Conservation (phyloP, 2,113 vertebrate species). For the Leucoraja erinaceus region DNA sequence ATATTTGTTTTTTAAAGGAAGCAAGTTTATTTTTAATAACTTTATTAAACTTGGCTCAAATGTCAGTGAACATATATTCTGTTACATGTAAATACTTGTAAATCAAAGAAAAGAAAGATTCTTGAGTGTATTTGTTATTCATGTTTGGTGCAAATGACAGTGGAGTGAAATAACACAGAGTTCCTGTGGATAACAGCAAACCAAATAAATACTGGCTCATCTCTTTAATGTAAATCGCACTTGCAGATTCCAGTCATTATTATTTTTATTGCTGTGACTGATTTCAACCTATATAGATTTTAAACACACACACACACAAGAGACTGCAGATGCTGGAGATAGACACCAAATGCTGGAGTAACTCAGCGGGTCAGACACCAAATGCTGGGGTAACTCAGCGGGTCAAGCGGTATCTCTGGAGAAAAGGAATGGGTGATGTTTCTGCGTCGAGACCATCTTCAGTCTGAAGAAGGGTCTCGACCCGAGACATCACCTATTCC, state of each 20-base stretch:
- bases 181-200: conserved; percentile 31
- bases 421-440: no score
- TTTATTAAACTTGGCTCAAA: conserved; percentile 38
- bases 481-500: no score
- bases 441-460: no score
- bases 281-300: neutral
- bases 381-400: no score
- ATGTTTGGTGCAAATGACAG: conserved; percentile 21
- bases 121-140: conserved; percentile 33
- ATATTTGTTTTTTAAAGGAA: conserved; percentile 38
- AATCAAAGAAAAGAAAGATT: conserved; percentile 31
- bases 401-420: no score
- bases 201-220: conserved; percentile 37
- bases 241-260: neutral
- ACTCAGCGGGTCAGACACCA: no score
- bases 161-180: conserved; percentile 25
- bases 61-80: conserved; percentile 38
- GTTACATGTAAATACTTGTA: conserved; percentile 34
- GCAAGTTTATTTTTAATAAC: conserved; percentile 39
- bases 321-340: no score
- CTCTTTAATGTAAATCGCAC: conserved; percentile 30
- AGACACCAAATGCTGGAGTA: no score
- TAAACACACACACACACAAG: no score
- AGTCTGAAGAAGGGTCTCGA: no score
- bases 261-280: neutral